Evolutionary conservation across 92 coral and sea anemone species (phyloP).

Genomic region (Phymanthus crucifer): DNA sequence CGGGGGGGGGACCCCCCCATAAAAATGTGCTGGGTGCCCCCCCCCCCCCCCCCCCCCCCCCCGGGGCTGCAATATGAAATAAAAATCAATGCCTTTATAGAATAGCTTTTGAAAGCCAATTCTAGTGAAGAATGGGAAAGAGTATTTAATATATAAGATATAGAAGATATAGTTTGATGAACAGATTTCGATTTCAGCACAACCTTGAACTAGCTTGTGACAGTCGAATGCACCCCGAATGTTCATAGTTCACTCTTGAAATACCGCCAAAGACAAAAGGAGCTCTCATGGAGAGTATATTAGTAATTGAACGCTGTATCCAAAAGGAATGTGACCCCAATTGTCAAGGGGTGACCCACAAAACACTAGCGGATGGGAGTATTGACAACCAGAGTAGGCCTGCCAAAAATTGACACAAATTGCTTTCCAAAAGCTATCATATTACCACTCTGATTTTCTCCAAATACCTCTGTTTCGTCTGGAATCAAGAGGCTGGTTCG

Average conservation of each 20-base stretch:
- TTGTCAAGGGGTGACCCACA: constrained; percentile 4
- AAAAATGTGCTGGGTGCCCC: too few species aligned
- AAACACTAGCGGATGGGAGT: constrained; percentile 2
- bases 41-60: too few species aligned
- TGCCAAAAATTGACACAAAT: constrained; percentile 23
- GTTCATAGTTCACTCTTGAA: background rate
- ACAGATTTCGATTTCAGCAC: too few species aligned
- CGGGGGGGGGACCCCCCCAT: too few species aligned
- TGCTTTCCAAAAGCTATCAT: constrained; percentile 11
- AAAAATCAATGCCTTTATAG: too few species aligned
- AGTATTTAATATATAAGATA: too few species aligned
- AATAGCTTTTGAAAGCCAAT: too few species aligned
- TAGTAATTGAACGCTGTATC: background rate
- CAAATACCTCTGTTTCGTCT: background rate
- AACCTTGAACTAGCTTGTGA: too few species aligned
- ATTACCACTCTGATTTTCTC: constrained; percentile 11
- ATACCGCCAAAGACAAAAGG: background rate
- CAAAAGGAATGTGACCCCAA: constrained; percentile 5
- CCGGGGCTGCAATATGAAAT: too few species aligned
- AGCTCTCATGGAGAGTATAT: background rate
- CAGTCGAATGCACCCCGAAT: too few species aligned
- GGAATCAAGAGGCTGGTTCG: background rate
- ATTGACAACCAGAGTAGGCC: background rate
- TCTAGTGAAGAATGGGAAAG: too few species aligned
- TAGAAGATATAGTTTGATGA: too few species aligned